These are phyloP conservation scores for Rhadina sibilatrix DNA, from an alignment of 2,113 vertebrate species.

Conservation along the genomic window DNA sequence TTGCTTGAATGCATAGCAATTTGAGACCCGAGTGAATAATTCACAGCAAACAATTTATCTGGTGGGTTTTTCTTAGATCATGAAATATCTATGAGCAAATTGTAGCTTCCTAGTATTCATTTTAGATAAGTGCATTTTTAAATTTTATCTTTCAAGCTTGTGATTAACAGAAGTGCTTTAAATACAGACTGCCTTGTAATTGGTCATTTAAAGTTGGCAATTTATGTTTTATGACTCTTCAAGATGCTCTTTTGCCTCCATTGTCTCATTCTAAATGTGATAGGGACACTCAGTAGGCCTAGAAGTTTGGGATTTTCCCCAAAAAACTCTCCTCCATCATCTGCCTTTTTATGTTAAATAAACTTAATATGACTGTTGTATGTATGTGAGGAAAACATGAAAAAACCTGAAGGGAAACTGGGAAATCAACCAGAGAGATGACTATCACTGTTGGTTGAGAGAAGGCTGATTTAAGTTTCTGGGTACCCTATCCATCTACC, in stretches of 20 bases:
- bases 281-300: background rate
- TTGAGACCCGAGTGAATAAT: constrained; percentile 25
- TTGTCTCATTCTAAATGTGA: background rate
- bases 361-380: background rate
- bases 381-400: background rate
- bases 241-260: background rate
- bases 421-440: background rate
- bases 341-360: background rate
- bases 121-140: background rate
- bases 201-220: background rate
- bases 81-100: constrained; percentile 1
- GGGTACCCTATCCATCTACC: background rate
- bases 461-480: background rate
- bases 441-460: background rate
- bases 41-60: constrained; percentile 13
- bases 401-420: background rate
- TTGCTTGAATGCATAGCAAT: constrained; percentile 1
- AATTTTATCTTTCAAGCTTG: background rate
- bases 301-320: background rate
- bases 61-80: background rate
- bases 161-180: background rate
- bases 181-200: background rate
- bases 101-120: background rate
- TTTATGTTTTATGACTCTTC: background rate
- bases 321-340: background rate